Percentiles rank a stretch among this genome's conserved stretches.
Conservation (phyloP, 2,888 invertebrate species). For the Machimus rusticus region DNA sequence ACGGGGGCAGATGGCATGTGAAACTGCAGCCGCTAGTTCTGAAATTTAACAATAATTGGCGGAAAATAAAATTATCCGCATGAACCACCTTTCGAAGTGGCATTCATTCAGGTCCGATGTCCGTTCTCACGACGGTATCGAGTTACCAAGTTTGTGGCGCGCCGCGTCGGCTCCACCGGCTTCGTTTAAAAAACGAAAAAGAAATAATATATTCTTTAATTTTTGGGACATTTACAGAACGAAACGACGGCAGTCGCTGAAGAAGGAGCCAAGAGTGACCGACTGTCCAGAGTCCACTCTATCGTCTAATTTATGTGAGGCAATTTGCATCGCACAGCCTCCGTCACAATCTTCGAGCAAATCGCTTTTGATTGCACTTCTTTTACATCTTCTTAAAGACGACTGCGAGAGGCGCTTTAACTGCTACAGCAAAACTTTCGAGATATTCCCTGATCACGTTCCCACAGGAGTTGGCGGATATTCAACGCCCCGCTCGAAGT, state of each 20-base stretch:
- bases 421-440: not conserved
- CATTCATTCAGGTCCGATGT: constrained; percentile 20
- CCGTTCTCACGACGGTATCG: constrained; percentile 36
- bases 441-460: not conserved
- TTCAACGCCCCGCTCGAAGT: not conserved
- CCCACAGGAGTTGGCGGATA: not conserved
- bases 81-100: constrained; percentile 33
- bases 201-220: not conserved
- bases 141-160: not conserved
- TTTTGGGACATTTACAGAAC: constrained; percentile 27
- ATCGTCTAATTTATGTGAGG: constrained; percentile 12
- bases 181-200: not conserved
- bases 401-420: not conserved
- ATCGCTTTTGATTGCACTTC: not conserved
- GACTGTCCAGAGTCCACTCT: constrained; percentile 9
- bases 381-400: not conserved
- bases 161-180: not conserved
- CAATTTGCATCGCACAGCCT: constrained; percentile 1
- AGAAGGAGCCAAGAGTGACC: not conserved
- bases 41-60: constrained; percentile 37
- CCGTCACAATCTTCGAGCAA: not conserved
- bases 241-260: not conserved
- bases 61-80: constrained; percentile 35
- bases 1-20: constrained; percentile 27
- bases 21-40: constrained; percentile 24